Conservation (phyloP, 1,140 invertebrate genomes). For the Drosophila orena region DNA sequence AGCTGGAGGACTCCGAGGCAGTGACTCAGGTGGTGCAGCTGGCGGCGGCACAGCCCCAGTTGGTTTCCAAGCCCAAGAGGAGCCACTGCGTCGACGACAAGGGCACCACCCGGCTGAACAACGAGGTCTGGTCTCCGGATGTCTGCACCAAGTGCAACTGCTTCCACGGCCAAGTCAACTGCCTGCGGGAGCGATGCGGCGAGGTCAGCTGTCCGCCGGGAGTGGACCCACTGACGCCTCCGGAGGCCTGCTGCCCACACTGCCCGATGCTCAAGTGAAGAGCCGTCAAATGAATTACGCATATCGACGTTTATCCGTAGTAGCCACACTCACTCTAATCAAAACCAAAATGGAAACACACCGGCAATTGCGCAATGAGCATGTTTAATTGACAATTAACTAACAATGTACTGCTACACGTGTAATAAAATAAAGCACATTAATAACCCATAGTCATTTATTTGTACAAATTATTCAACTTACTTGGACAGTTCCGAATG, state of each 20-base stretch:
- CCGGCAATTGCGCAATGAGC: slow-evolving; percentile 34
- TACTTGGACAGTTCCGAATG: too few species aligned
- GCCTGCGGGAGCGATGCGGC: slow-evolving; percentile 72
- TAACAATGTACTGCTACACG: slow-evolving; percentile 77
- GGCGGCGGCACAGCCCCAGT: slow-evolving; percentile 34
- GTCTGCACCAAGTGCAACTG: slow-evolving; percentile 86
- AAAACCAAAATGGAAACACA: slow-evolving; percentile 21
- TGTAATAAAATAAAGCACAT: slow-evolving; percentile 82
- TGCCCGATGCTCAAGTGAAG: slow-evolving; percentile 48
- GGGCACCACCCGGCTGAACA: slow-evolving; percentile 84
- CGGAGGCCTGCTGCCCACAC: slow-evolving; percentile 75
- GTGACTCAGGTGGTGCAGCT: slow-evolving; percentile 42
- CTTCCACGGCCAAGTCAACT: slow-evolving; percentile 80
- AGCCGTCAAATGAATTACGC: slow-evolving; percentile 33
- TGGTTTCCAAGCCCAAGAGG: slow-evolving; percentile 54
- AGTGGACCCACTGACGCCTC: slow-evolving; percentile 69
- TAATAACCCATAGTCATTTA: slow-evolving; percentile 41
- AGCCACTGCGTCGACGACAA: slow-evolving; percentile 85
- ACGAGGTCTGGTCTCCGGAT: slow-evolving; percentile 86
- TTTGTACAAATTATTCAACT: too few species aligned
- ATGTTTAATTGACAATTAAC: slow-evolving; percentile 66
- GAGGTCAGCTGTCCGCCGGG: slow-evolving; percentile 69
- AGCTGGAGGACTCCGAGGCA: slow-evolving; percentile 84
- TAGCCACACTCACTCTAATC: slow-evolving; percentile 68
- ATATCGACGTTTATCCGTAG: slow-evolving; percentile 78